Evolutionary conservation across 2,113 vertebrate genomes (phyloP).

Genomic region (Esox niger): DNA sequence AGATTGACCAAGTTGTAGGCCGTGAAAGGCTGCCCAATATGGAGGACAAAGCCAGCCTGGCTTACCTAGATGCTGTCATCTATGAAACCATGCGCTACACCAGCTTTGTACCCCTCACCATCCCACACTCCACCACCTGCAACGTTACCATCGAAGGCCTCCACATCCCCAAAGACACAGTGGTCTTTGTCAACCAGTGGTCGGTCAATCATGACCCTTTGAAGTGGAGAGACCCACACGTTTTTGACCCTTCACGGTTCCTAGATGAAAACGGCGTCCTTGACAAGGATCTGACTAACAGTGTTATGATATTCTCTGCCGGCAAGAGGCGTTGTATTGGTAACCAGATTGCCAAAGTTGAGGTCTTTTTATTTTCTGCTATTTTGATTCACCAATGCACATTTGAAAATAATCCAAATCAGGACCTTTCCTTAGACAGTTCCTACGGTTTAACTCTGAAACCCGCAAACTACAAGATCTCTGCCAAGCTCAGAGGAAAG

Average conservation of each 20-base stretch:
- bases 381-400: conserved; percentile 79
- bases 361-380: conserved; percentile 78
- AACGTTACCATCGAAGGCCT: conserved; percentile 75
- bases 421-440: conserved; percentile 68
- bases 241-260: conserved; percentile 79
- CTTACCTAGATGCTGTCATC: conserved; percentile 79
- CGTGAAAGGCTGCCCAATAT: conserved; percentile 69
- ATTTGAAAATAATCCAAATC: conserved; percentile 67
- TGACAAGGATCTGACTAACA: conserved; percentile 69
- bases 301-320: conserved; percentile 80
- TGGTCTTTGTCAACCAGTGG: conserved; percentile 87
- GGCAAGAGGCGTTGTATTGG: conserved; percentile 82
- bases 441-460: conserved; percentile 76
- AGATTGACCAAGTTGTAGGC: conserved; percentile 78
- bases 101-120: conserved; percentile 83
- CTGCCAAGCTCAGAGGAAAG: conserved; percentile 61
- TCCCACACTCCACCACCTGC: conserved; percentile 82
- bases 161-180: conserved; percentile 78
- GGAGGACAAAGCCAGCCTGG: conserved; percentile 65
- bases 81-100: conserved; percentile 80
- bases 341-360: conserved; percentile 76
- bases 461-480: conserved; percentile 71
- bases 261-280: conserved; percentile 65
- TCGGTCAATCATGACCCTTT: conserved; percentile 78
- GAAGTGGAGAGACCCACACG: conserved; percentile 77